phyloP scores from a whole-genome alignment of 2,113 vertebrate genomes.

The Solea senegalensis region DNA sequence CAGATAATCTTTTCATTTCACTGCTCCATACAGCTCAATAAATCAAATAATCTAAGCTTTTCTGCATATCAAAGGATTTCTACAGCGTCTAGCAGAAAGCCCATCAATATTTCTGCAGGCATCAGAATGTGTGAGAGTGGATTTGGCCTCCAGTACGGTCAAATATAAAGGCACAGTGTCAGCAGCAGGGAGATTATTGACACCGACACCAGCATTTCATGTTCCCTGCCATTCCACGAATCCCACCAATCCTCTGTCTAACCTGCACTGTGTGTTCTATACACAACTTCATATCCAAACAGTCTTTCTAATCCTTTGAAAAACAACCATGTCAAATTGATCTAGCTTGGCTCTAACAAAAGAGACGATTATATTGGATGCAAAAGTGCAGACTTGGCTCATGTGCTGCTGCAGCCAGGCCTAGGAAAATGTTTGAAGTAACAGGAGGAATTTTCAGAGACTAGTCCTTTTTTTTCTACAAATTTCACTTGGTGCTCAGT shows the following conservation, averaged over 20 bases:
- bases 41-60: constrained; percentile 11
- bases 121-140: constrained; percentile 43
- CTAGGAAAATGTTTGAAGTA: constrained; percentile 35
- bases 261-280: constrained; percentile 26
- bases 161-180: constrained; percentile 53
- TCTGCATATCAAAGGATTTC: constrained; percentile 29
- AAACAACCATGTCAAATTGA: constrained; percentile 25
- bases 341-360: constrained; percentile 17
- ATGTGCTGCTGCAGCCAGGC: not conserved
- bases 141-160: constrained; percentile 28
- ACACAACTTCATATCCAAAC: constrained; percentile 35
- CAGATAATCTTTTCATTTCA: constrained; percentile 19
- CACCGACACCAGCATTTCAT: constrained; percentile 46
- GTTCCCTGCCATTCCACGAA: constrained; percentile 26
- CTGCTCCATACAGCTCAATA: not conserved
- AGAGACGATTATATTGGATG: constrained; percentile 24
- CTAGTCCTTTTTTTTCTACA: not conserved
- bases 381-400: constrained; percentile 29
- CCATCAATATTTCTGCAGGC: constrained; percentile 44
- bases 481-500: constrained; percentile 25
- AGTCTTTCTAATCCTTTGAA: constrained; percentile 48
- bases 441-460: constrained; percentile 25
- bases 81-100: constrained; percentile 7
- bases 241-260: constrained; percentile 20
- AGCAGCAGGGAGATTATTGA: constrained; percentile 74